Base-by-base conservation (phyloP, 2,797 vertebrate genomes). In the Bradypodion ventrale region DNA sequence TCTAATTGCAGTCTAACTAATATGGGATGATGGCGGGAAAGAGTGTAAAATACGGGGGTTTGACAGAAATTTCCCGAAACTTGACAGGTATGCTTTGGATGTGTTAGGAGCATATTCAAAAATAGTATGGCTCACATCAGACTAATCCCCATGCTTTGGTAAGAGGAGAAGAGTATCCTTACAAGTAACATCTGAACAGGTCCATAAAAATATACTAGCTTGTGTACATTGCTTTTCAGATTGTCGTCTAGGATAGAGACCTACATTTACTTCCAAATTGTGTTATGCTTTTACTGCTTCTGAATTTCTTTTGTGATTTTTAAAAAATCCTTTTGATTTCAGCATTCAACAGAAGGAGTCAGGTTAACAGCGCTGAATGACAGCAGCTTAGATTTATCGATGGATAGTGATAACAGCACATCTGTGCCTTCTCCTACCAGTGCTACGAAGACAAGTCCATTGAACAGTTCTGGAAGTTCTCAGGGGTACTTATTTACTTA, bases 381-480 rank as follows among this genome's bases (percentile, higher is more conserved):
- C 85, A 96, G 95, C 95, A 97, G 96, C 91, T 94, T 98, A 85
- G 97, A 98, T 89, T 94, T 98, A 87, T 97, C 97, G 40, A 91
- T 98, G 94, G 97, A 98, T 95, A 98, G 97, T 91, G 97, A 98
- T 89, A 98, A 97, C 96, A 98, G 97, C 96, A 97, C 97, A 94
- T 97, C 97, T 91, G 97, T 98, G 94, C 97, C 97, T 94, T 98
- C 97, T 4, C 97, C 97, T 76, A 97, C 97, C 0, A 96, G 96
- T 92, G 93, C 96, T 94, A 92, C 94, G 92, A 97, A 97, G 94
- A 96, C 92, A 84, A 95, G 94, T 93, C 94, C 96, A 0, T 88
- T 97, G 94, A 96, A 95, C 90, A 96, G 94, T 91, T 96, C 96
- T 69, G 93, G 96, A 94, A 97, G 96, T 93, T 97, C 97, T 94